Evolutionary conservation across 1,140 invertebrate species (phyloP), one percentile per base, ranked within the genome.

Genomic region (Cepaea nemoralis): DNA sequence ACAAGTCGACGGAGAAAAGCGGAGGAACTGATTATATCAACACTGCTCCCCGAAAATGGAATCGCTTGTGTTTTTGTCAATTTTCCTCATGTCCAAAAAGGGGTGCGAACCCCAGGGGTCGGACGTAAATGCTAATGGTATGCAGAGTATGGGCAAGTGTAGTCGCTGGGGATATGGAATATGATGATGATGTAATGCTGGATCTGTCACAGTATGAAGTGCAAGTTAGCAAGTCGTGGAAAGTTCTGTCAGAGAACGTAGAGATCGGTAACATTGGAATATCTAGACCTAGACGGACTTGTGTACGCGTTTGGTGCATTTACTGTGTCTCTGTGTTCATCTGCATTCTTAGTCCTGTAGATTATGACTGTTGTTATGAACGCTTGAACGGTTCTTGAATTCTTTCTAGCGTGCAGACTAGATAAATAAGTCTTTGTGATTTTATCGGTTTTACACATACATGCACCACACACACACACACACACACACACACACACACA

Each of bases 111-210:
- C 71, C 71, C 19, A 2, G 5, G 42, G 40, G 27, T 10, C 42
- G 5, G 42, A 42, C 71, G 42, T 74, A 42, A 74, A 74, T 74
- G 71, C 71, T 74, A 74, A 74, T 74, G 71, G 31, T 74, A 74
- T 74, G 71, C 42, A 42, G 71, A 74, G 40, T 74, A 22, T 33
- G 40, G 35, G 19, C 69, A 40, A 63, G n/a, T 63, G 59, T 63
- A 6, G 59, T 63, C 69, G 40, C 40, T 42, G 33, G 40, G 71
- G 71, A 31, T 5, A 63, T 63, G 33, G 35, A 70, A 70, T 70
- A 70, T 70, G 69, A 70, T 70, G 19, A 63, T 10, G 69, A 31
- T 39, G 27, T 39, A 39, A 42, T 42, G 37, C 69, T 42, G 69
- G 37, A 24, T 27, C 69, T 70, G 69, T n/a, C 69, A 31, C 1